These are phyloP conservation scores for Ypsolopha sequella DNA, from an alignment of 2,888 invertebrate genomes.

Conservation along the genomic window DNA sequence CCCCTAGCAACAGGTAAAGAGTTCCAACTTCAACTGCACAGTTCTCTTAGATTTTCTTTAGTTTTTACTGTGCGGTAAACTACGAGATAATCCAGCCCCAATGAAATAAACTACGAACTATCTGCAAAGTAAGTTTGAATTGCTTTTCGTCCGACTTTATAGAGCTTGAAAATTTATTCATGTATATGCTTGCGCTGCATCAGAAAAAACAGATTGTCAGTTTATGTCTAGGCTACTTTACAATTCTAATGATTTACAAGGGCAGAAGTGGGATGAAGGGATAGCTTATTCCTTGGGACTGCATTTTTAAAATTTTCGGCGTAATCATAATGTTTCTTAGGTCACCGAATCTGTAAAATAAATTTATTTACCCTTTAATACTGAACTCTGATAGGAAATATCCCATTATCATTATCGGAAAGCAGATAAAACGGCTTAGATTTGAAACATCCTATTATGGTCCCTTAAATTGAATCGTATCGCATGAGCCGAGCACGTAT, in stretches of 20 bases:
- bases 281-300: constrained; percentile 42
- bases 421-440: no score
- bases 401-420: no score
- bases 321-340: background rate
- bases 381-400: background rate
- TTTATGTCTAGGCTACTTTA: constrained; percentile 43
- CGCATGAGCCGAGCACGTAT: constrained; percentile 36
- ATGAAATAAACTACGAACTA: no score
- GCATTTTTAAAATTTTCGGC: constrained; percentile 23
- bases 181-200: background rate
- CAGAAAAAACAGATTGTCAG: constrained; percentile 15
- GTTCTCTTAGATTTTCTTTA: background rate
- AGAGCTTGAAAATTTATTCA: background rate
- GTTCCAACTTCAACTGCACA: background rate
- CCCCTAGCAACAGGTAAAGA: constrained; percentile 54
- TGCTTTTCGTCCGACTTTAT: background rate
- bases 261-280: constrained; percentile 35
- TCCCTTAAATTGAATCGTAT: constrained; percentile 33
- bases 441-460: constrained; percentile 9
- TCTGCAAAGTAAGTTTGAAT: no score
- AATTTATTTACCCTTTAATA: background rate
- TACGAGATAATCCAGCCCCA: background rate
- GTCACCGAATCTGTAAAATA: no score
- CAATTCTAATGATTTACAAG: constrained; percentile 50
- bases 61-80: background rate